These are phyloP conservation scores for Drosophila santomea DNA, from an alignment of 1,140 invertebrate genomes.

Conservation along the genomic window DNA sequence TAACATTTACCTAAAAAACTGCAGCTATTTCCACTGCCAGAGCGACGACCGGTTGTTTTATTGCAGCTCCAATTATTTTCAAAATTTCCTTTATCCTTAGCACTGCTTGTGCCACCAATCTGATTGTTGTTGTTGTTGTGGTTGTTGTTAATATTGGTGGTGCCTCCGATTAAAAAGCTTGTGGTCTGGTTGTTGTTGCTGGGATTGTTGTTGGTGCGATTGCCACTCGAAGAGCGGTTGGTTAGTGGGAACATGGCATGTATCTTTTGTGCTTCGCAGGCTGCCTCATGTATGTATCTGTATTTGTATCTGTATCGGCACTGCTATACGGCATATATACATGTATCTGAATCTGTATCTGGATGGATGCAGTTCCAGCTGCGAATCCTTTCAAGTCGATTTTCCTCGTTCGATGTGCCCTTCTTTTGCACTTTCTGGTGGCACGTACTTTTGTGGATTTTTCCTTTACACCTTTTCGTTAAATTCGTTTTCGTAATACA, in stretches of 20 bases:
- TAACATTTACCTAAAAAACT: conserved; percentile 82
- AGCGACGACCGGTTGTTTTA: conserved; percentile 83
- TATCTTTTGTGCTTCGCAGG: conserved; percentile 62
- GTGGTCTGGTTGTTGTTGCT: conserved; percentile 32
- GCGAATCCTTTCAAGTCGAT: conserved; percentile 70
- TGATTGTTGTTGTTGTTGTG: conserved; percentile 35
- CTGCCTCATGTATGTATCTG: conserved; percentile 56
- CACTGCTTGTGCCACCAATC: conserved; percentile 27
- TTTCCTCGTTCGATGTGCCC: conserved; percentile 34
- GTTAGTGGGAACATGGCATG: conserved; percentile 80
- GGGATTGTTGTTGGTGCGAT: conserved; percentile 61
- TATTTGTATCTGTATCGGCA: background rate
- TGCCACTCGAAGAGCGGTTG: conserved; percentile 79
- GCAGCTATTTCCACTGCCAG: conserved; percentile 83
- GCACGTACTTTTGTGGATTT: conserved; percentile 30
- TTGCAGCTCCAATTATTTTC: conserved; percentile 84
- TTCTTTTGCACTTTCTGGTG: conserved; percentile 47
- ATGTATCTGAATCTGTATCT: conserved; percentile 25
- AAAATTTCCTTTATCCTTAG: conserved; percentile 83
- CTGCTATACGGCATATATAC: conserved; percentile 37
- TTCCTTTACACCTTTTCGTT: conserved; percentile 37
- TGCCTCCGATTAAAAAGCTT: conserved; percentile 45
- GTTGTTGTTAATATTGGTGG: conserved; percentile 42
- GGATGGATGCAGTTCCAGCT: conserved; percentile 62
- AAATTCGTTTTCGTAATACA: conserved; percentile 48